Evolutionary conservation across 2,113 vertebrate species (phyloP), one percentile per base, ranked within the genome.

Genomic region (Regulus satrapa): DNA sequence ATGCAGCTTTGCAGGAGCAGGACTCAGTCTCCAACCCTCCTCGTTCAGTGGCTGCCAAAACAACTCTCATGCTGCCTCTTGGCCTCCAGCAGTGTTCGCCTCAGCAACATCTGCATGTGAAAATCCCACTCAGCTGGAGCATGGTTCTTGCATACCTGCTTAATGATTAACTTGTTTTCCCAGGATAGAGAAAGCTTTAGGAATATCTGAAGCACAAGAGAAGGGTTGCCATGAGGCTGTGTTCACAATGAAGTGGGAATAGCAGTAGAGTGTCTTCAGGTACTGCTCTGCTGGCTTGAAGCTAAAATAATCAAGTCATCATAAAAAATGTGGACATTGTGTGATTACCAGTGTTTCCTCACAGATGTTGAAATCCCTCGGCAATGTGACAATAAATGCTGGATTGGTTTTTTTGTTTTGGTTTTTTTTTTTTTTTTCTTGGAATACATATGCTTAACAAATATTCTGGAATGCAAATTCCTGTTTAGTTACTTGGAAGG

Each of bases 281-380:
- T 63, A 36, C 36, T 21, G 61, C 52, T 89, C 46, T 71, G 43
- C 82, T 67, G 79, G 52, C 73, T 69, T 0, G 0, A 26, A 80
- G 80, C 23, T 85, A 62, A 85, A 88, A 93, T 75, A 82, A 76
- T 41, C 48, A 68, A 91, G 40, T 67, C 10, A 54, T 86, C 1
- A 0, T 43, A 79, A 81, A 75, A 66, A 91, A 85, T 29, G 1
- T 36, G 86, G 78, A 96, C 78, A 68, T 49, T 36, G 18, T 63
- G 68, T 86, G 64, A 79, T 82, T n/a, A 52, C 18, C 36, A 48
- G 2, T 40, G 38, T 29, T 87, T 88, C 67, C 43, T 93, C 46
- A 64, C 63, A 96, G 86, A 92, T 92, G 89, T 43, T 95, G 89
- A 88, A 94, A 88, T 79, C 89, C 18, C 66, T 48, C 85, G 78